A percentile compares a stretch with the other conserved stretches of the same genome.
Conservation (phyloP, 2,113 vertebrate species). For the Labeo rohita region DNA sequence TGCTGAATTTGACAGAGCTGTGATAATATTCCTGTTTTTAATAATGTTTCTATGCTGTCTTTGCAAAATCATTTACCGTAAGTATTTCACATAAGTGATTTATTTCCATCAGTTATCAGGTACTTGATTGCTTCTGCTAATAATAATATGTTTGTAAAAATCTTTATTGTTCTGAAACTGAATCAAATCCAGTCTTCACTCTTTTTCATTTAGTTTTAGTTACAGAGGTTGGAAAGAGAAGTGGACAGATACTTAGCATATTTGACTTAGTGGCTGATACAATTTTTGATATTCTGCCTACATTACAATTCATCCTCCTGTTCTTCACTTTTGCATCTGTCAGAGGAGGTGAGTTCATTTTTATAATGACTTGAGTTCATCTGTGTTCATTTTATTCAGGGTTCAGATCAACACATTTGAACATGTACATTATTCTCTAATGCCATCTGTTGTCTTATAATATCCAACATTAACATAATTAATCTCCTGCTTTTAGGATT, state of each 20-base stretch:
- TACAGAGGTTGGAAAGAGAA: not conserved
- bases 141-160: too few species aligned
- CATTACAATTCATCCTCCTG: slow-evolving; percentile 9
- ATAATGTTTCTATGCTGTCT: not conserved
- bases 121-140: too few species aligned
- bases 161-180: too few species aligned
- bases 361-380: not conserved
- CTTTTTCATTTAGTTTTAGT: too few species aligned
- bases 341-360: not conserved
- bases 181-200: too few species aligned
- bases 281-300: not conserved
- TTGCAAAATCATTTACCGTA: not conserved
- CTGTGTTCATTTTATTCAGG: not conserved
- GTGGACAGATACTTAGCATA: not conserved
- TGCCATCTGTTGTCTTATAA: not conserved
- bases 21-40: not conserved
- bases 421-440: not conserved
- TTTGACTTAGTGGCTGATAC: not conserved
- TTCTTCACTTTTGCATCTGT: slow-evolving; percentile 1
- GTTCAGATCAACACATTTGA: not conserved
- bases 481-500: not conserved
- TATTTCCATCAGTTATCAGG: not conserved
- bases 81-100: not conserved
- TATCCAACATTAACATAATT: not conserved
- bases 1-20: not conserved